Percentiles rank a stretch among this genome's conserved stretches.
Evolutionary conservation across 2,888 invertebrate species (phyloP).

Genomic region (Dilophus febrilis): DNA sequence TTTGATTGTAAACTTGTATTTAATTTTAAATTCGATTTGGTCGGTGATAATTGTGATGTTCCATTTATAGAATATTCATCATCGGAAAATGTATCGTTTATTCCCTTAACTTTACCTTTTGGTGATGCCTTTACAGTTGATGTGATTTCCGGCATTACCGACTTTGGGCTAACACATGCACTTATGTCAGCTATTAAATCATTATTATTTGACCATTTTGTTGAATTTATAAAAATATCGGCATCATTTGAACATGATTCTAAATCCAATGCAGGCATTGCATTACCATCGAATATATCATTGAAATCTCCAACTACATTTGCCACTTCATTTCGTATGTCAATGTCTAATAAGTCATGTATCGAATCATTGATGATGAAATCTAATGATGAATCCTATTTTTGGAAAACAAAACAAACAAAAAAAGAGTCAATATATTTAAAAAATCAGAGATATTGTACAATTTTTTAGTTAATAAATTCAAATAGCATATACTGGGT

Average conservation of each 20-base stretch:
- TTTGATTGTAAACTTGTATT: constrained; percentile 18
- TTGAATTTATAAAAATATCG: constrained; percentile 18
- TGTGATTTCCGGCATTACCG: constrained; percentile 66
- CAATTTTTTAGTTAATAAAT: no score
- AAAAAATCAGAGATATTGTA: no score
- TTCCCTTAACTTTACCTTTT: neutral
- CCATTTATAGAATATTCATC: no score
- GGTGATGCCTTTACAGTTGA: constrained; percentile 19
- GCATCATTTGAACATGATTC: constrained; percentile 22
- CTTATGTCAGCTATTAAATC: constrained; percentile 59
- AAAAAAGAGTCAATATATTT: no score
- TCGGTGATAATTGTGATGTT: constrained; percentile 16
- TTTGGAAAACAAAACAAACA: no score
- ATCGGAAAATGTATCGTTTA: no score
- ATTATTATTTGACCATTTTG: constrained; percentile 29
- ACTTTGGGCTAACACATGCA: constrained; percentile 60
- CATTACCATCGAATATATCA: constrained; percentile 33
- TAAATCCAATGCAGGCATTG: constrained; percentile 30
- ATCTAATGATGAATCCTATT: constrained; percentile 41
- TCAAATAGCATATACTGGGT: no score
- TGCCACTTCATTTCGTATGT: constrained; percentile 73
- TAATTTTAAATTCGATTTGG: constrained; percentile 22
- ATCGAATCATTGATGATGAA: constrained; percentile 53
- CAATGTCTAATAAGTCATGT: constrained; percentile 81
- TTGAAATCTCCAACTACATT: constrained; percentile 57